Evolutionary conservation across 2,797 vertebrate genomes (phyloP).

Genomic region (Cynodonichthys magdalenae): DNA sequence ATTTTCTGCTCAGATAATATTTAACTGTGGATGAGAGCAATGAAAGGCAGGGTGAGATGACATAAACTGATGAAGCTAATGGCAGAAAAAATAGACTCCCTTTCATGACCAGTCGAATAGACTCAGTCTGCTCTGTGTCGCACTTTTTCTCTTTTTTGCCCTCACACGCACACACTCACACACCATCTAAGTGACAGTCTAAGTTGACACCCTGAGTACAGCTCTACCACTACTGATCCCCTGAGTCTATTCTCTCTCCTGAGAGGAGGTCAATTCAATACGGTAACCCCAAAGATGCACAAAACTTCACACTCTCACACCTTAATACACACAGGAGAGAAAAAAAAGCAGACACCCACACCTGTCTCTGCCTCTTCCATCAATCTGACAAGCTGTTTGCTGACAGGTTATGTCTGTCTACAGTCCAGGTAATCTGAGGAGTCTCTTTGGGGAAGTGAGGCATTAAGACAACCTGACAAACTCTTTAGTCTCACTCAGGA

Average conservation of each 20-base stretch:
- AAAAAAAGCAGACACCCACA: conserved; percentile 41
- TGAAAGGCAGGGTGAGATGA: conserved; percentile 66
- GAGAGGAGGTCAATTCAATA: conserved; percentile 80
- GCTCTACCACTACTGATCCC: conserved; percentile 75
- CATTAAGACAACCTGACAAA: conserved; percentile 75
- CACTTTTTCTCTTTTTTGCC: background rate
- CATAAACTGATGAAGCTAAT: conserved; percentile 71
- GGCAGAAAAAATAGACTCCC: conserved; percentile 57
- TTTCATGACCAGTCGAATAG: conserved; percentile 56
- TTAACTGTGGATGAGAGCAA: conserved; percentile 54
- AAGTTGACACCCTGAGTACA: conserved; percentile 73
- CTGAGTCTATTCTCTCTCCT: conserved; percentile 76
- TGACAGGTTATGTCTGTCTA: conserved; percentile 75
- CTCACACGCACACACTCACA: conserved; percentile 11
- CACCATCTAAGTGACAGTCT: conserved; percentile 68
- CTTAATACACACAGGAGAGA: conserved; percentile 37
- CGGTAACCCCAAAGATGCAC: conserved; percentile 67
- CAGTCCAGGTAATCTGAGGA: conserved; percentile 76
- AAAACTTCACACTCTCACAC: conserved; percentile 47
- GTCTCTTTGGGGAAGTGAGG: conserved; percentile 77
- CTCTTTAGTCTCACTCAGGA: conserved; percentile 77
- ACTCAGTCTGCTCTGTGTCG: conserved; percentile 15
- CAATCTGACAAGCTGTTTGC: conserved; percentile 67
- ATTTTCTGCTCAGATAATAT: conserved; percentile 65
- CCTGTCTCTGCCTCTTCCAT: conserved; percentile 72